A percentile compares a stretch with the other conserved stretches of the same genome.
Evolutionary conservation across 2,113 vertebrate species (phyloP).

Genomic region (Ammospiza nelsoni): DNA sequence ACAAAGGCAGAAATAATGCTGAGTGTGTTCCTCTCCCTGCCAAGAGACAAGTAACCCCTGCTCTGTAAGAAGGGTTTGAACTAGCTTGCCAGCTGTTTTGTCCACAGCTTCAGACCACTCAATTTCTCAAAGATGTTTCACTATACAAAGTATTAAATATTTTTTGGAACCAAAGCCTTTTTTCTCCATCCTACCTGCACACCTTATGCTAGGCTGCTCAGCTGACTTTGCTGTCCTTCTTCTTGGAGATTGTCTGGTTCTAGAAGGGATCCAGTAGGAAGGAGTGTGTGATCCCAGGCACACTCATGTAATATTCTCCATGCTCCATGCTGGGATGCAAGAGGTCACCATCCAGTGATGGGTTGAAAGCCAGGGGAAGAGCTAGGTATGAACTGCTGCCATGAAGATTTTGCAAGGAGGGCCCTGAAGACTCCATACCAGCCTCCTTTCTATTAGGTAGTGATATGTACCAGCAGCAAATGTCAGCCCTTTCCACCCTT

Average conservation of each 20-base stretch:
- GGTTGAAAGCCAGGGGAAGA: not conserved
- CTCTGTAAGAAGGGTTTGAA: not conserved
- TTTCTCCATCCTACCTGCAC: not conserved
- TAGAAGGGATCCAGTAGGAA: not conserved
- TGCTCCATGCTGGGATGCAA: not conserved
- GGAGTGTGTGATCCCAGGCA: not conserved
- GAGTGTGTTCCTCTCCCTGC: not conserved
- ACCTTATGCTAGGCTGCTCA: not conserved
- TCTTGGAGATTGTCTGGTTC: not conserved
- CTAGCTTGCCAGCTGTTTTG: not conserved
- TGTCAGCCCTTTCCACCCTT: not conserved
- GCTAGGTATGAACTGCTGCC: not conserved
- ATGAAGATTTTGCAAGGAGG: not conserved
- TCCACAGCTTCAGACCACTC: not conserved
- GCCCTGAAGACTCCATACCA: not conserved
- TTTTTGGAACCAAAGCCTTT: not conserved
- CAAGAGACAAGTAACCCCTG: not conserved
- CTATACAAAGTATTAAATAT: not conserved
- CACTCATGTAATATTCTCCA: not conserved
- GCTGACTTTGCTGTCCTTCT: not conserved
- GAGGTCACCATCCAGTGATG: not conserved
- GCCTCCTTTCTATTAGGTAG: not conserved
- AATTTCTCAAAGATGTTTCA: not conserved
- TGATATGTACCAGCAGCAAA: not conserved
- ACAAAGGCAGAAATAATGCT: slow-evolving; percentile 52